A percentile compares a stretch with the other conserved stretches of the same genome.
These are phyloP conservation scores for Otocyon megalotis DNA, from an alignment of 2,113 vertebrate species.

Conservation along the genomic window DNA sequence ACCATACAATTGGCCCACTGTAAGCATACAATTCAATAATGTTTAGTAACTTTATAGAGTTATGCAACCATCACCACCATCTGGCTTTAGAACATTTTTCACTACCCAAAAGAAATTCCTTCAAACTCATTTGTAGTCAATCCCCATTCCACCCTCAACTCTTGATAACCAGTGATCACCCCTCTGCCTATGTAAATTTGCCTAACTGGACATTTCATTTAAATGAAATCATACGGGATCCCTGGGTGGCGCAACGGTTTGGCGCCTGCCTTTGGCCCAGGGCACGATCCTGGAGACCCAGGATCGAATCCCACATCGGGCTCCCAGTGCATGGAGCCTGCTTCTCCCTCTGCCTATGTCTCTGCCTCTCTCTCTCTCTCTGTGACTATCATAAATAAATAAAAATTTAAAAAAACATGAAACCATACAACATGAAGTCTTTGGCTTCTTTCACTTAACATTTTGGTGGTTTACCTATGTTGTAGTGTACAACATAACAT, in stretches of 20 bases:
- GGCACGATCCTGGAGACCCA: no score
- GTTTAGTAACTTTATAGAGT: background rate
- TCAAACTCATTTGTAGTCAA: background rate
- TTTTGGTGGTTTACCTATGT: background rate
- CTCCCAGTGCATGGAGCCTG: no score
- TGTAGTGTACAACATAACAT: background rate
- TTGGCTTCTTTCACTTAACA: background rate
- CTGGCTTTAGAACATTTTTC: background rate
- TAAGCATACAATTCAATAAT: background rate
- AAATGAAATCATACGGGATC: background rate
- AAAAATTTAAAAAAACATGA: no score
- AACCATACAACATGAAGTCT: background rate
- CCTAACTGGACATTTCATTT: background rate
- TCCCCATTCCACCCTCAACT: background rate
- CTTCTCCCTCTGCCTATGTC: no score
- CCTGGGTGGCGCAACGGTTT: no score
- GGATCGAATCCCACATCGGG: no score
- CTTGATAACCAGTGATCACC: background rate
- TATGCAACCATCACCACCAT: background rate
- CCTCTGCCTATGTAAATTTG: constrained; percentile 9
- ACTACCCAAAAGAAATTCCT: background rate
- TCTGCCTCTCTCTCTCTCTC: no score
- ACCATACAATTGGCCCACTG: background rate
- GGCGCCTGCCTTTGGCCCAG: no score
- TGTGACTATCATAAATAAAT: no score